phyloP scores from a whole-genome alignment of 2,113 vertebrate species.

The Ondatra zibethicus region DNA sequence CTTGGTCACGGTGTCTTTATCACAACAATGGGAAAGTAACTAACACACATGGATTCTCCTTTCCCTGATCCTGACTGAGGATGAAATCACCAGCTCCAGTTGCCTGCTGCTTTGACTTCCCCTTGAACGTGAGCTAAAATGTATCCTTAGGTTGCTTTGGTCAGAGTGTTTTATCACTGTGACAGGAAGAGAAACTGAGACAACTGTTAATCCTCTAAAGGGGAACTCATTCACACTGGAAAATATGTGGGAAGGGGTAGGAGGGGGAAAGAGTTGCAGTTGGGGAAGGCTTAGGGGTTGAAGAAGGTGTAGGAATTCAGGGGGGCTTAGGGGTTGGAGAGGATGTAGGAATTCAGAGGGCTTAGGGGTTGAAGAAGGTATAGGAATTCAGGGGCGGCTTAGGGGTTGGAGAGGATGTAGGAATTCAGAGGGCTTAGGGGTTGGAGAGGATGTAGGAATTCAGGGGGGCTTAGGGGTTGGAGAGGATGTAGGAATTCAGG shows the following conservation, averaged over 20 bases:
- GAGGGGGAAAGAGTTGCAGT: background rate
- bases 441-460: too few species aligned
- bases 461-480: background rate
- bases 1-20: background rate
- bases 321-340: background rate
- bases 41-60: background rate
- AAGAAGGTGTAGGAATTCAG: background rate
- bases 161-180: background rate
- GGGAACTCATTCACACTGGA: background rate
- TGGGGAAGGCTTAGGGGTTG: background rate
- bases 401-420: too few species aligned
- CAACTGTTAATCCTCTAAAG: background rate
- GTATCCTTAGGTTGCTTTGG: background rate
- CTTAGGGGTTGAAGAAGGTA: too few species aligned
- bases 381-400: too few species aligned
- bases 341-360: background rate
- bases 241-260: background rate
- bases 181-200: background rate
- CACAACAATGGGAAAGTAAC: background rate
- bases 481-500: background rate
- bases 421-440: too few species aligned
- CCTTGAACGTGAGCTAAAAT: background rate
- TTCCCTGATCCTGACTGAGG: background rate
- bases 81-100: too few species aligned
- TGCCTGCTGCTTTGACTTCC: background rate